These are phyloP conservation scores for Harlomillsia oculata DNA, from an alignment of 1,140 invertebrate genomes.

Conservation along the genomic window DNA sequence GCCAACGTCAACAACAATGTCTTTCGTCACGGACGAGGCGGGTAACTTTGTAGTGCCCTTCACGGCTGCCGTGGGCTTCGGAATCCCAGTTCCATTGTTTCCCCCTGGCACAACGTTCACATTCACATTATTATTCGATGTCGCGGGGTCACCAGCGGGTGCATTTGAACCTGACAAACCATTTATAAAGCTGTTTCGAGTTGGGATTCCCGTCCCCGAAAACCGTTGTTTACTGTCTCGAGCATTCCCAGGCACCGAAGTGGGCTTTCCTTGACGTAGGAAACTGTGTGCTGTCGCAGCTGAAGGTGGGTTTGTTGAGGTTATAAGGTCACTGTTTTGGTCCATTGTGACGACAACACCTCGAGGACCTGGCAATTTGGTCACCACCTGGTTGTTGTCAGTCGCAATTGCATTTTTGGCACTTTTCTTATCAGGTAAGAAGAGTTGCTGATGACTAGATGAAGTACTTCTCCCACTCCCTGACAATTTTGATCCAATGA, in stretches of 20 bases:
- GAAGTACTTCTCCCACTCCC: conserved; percentile 12
- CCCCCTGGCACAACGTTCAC: not conserved
- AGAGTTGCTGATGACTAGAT: conserved; percentile 4
- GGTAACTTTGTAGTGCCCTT: conserved; percentile 57
- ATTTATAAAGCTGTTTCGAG: conserved; percentile 21
- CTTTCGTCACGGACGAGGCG: conserved; percentile 38
- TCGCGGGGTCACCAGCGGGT: not conserved
- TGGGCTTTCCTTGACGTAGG: conserved; percentile 21
- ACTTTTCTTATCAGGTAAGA: conserved; percentile 3
- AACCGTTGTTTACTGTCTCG: conserved; percentile 17
- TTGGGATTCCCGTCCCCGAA: conserved; percentile 32
- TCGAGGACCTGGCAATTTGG: conserved; percentile 1
- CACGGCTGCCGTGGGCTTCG: conserved; percentile 78
- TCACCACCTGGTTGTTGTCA: too few species aligned
- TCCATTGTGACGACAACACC: conserved; percentile 2
- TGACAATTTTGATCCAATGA: not conserved
- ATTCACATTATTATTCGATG: conserved; percentile 5
- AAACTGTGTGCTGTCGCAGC: conserved; percentile 13
- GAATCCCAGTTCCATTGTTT: conserved; percentile 59
- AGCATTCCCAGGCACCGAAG: not conserved
- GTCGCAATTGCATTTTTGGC: conserved; percentile 1
- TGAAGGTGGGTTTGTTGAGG: not conserved
- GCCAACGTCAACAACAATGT: not conserved
- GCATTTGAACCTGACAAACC: not conserved
- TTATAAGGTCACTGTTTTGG: not conserved